Conservation (phyloP, 2,797 vertebrate species). For the Pyrrhura leucotis region DNA sequence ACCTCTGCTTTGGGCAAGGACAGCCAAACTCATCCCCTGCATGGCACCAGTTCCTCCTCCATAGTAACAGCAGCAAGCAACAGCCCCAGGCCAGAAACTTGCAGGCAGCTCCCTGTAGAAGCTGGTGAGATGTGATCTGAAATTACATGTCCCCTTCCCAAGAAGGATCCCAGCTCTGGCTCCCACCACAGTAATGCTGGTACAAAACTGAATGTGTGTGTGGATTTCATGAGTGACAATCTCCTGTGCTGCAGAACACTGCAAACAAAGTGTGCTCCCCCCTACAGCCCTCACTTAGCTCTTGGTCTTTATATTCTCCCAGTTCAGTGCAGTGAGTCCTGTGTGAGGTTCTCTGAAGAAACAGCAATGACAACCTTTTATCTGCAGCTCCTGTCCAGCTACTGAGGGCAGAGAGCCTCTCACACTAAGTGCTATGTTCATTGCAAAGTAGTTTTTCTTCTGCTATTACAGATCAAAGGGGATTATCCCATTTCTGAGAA, state of each 20-base stretch:
- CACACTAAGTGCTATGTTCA: not conserved
- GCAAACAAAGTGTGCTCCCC: not conserved
- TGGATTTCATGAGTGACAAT: not conserved
- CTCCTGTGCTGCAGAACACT: not conserved
- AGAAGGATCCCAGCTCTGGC: not conserved
- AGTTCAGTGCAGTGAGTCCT: not conserved
- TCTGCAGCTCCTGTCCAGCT: not conserved
- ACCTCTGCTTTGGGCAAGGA: not conserved
- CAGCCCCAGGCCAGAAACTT: not conserved
- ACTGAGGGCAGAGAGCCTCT: not conserved
- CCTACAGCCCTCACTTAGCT: not conserved
- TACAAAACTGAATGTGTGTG: not conserved
- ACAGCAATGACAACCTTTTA: not conserved
- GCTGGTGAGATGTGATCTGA: not conserved
- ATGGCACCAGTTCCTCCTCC: not conserved
- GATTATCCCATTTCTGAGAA: slow-evolving; percentile 29
- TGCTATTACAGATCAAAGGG: not conserved
- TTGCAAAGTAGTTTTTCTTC: not conserved
- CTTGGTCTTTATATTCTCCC: not conserved
- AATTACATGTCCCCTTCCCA: not conserved
- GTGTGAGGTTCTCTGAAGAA: not conserved
- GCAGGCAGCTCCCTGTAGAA: not conserved
- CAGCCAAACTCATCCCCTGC: not conserved
- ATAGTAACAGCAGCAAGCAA: not conserved
- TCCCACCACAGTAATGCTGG: not conserved